phyloP scores from a whole-genome alignment of 2,888 invertebrate genomes.

The Theodoxus fluviatilis region DNA sequence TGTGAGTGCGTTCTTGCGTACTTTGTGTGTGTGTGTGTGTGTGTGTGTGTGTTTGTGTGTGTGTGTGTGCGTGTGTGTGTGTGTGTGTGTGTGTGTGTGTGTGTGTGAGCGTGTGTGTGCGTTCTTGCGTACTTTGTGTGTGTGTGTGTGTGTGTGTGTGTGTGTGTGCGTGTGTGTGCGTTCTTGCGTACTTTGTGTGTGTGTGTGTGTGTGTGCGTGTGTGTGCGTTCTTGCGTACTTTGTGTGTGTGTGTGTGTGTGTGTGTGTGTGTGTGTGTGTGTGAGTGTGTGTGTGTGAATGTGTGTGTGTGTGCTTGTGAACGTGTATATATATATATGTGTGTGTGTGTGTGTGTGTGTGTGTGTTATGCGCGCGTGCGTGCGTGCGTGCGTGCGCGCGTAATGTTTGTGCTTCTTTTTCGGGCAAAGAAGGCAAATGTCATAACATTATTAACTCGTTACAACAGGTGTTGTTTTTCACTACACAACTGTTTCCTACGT shows the following conservation, averaged over 20 bases:
- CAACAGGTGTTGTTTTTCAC: no score
- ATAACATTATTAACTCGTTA: no score
- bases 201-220: conserved; percentile 14
- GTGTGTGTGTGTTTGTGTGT: conserved; percentile 10
- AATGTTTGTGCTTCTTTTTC: no score
- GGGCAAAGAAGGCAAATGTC: no score
- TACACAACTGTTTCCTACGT: no score
- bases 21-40: no score
- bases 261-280: conserved; percentile 4
- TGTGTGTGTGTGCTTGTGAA: conserved; percentile 3
- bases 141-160: conserved; percentile 14
- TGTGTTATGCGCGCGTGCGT: no score
- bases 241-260: conserved; percentile 17
- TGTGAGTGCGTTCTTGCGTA: no score
- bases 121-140: not conserved
- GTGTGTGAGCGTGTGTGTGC: not conserved
- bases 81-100: conserved; percentile 2
- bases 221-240: no score
- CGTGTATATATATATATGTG: not conserved
- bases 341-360: conserved; percentile 16
- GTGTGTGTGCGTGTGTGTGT: conserved; percentile 13
- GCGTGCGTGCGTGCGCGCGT: no score
- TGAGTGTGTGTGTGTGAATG: not conserved
- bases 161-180: not conserved
- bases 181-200: not conserved